Evolutionary conservation across 2,113 vertebrate species (phyloP), one percentile per base, ranked within the genome.

Genomic region (Hydropotes inermis): DNA sequence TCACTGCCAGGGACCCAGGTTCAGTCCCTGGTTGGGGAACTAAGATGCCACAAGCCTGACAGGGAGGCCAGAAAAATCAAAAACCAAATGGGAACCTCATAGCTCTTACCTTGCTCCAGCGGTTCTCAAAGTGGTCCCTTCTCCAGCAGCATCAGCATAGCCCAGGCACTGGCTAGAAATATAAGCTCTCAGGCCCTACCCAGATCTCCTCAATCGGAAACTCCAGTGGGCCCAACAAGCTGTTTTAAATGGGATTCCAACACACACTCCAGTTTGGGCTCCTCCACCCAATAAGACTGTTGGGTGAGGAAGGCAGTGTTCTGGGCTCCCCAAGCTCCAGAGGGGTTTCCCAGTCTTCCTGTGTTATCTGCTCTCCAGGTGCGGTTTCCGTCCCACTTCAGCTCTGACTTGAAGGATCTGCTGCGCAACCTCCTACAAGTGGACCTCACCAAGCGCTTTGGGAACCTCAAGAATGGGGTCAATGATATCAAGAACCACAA

Each of bases 401-500:
- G 99, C 93, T 99, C 99, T 1, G 99, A 99, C 98, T 98, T 99
- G 98, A 99, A 99, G 98, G 99, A 99, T 97, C 99, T 99, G n/a
- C 99, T 99, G 87, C 99, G 99, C 98, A 99, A 99, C 98, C 99
- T 99, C 92, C 98, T 99, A 86, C 99, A 99, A 99, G 99, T 99
- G 88, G 99, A 99, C 97, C 99, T 99, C 94, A 99, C 99, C 95
- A 99, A 99, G 97, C 99, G 99, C 95, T 99, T 99, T 28, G 99
- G 99, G 30, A 99, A 99, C 98, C 99, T 99, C 47, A 99, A 99
- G 98, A 99, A 99, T 2, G 99, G 99, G 4, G 99, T 99, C 96
- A 99, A 99, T 0, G 99, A 99, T 98, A 99, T 99, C 98, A 99
- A 99, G 98, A 99, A 99, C 97, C 99, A 99, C 98, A 99, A 99